Evolutionary conservation across 2,888 invertebrate genomes (phyloP).

Genomic region (Neocrepidodera transversa): DNA sequence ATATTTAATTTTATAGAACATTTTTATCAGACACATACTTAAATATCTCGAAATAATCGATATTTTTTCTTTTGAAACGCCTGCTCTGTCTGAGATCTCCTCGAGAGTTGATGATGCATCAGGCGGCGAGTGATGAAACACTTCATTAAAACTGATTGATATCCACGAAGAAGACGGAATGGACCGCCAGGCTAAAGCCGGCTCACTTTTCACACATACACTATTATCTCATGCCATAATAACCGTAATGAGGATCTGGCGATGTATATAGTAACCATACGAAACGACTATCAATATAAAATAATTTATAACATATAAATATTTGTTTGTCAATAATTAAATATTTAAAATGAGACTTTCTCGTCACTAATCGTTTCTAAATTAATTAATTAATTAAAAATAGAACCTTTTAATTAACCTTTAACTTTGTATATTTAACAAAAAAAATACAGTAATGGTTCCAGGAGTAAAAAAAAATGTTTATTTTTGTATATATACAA

Average conservation of each 20-base stretch:
- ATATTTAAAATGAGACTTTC: background rate
- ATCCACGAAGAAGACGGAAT: constrained; percentile 1
- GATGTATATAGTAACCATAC: too few species aligned
- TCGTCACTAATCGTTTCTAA: background rate
- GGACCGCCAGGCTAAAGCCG: background rate
- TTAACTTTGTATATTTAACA: too few species aligned
- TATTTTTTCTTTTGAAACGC: constrained; percentile 2
- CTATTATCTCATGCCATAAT: constrained; percentile 20
- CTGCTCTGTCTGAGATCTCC: background rate
- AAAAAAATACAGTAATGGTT: too few species aligned
- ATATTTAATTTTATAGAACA: too few species aligned
- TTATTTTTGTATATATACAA: too few species aligned
- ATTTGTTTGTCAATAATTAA: too few species aligned
- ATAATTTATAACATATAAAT: too few species aligned
- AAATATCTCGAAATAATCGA: too few species aligned
- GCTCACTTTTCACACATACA: constrained; percentile 24
- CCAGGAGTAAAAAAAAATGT: too few species aligned
- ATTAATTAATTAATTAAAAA: background rate
- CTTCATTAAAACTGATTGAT: constrained; percentile 35
- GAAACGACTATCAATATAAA: too few species aligned
- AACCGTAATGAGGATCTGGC: constrained; percentile 1
- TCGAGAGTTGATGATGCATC: constrained; percentile 7
- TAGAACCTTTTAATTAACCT: too few species aligned
- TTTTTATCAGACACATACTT: too few species aligned
- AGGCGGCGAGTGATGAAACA: constrained; percentile 29